Conservation (phyloP, 2,797 vertebrate genomes). For the Dipus sagitta region DNA sequence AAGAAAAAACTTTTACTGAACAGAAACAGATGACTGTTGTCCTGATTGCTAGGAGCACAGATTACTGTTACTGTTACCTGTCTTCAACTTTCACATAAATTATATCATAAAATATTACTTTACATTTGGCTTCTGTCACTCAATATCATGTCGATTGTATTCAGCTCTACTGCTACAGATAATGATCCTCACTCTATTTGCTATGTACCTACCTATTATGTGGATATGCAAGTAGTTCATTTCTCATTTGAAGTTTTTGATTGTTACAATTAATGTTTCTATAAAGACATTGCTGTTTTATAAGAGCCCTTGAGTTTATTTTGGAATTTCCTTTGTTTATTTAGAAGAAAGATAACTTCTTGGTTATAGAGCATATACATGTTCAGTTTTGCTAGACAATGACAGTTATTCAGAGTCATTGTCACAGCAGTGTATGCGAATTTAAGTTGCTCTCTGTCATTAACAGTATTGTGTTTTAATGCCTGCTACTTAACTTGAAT, state of each 20-base stretch:
- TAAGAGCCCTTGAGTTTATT: background rate
- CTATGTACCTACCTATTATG: background rate
- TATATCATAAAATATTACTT: background rate
- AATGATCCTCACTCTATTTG: background rate
- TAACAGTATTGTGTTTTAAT: background rate
- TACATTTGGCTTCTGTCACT: background rate
- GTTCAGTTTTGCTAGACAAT: background rate
- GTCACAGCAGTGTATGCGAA: background rate
- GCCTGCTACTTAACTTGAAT: background rate
- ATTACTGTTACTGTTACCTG: background rate
- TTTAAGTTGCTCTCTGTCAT: background rate
- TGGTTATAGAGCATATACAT: background rate
- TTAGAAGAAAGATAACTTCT: background rate
- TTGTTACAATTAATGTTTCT: background rate
- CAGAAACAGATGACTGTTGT: background rate
- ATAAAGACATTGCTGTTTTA: slow-evolving; percentile 20
- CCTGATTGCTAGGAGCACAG: background rate
- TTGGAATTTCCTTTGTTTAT: background rate
- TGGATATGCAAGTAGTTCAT: background rate
- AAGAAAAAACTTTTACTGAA: background rate
- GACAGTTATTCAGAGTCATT: background rate
- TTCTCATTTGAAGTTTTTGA: background rate
- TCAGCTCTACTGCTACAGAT: background rate
- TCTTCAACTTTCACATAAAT: background rate
- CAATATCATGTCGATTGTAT: background rate